These are phyloP conservation scores for Trachurus trachurus DNA, from an alignment of 2,797 vertebrate genomes.

Conservation along the genomic window DNA sequence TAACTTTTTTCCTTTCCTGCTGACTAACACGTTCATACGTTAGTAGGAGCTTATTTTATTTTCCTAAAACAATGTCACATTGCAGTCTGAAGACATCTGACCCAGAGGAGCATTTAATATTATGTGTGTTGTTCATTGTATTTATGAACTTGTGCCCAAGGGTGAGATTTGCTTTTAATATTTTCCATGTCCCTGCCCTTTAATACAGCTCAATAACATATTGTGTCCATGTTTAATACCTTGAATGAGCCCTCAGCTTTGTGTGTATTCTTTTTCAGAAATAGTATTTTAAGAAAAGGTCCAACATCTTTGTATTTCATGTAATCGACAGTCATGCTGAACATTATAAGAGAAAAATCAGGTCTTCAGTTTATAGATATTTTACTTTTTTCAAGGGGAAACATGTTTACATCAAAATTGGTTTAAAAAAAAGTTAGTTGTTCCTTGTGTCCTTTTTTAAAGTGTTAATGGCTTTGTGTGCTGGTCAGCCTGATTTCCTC, in stretches of 20 bases:
- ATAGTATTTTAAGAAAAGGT: slow-evolving; percentile 8
- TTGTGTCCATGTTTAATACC: slow-evolving; percentile 50
- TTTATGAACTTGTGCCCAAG: slow-evolving; percentile 26
- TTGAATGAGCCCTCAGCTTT: slow-evolving; percentile 39
- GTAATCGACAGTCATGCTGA: slow-evolving; percentile 50
- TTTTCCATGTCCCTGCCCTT: slow-evolving; percentile 47
- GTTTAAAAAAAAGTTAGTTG: slow-evolving; percentile 7
- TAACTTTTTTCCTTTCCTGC: slow-evolving; percentile 8
- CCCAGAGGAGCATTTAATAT: slow-evolving; percentile 24
- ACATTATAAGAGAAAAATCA: slow-evolving; percentile 24
- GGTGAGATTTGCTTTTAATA: slow-evolving; percentile 21
- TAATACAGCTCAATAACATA: slow-evolving; percentile 35
- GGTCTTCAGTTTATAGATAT: slow-evolving; percentile 31
- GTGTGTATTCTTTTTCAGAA: slow-evolving; percentile 39
- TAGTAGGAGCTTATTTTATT: slow-evolving; percentile 22
- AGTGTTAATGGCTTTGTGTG: slow-evolving; percentile 51
- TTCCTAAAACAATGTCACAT: slow-evolving; percentile 16
- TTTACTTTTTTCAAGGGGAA: slow-evolving; percentile 54
- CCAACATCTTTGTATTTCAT: slow-evolving; percentile 45
- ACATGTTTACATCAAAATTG: slow-evolving; percentile 75
- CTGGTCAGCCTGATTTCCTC: slow-evolving; percentile 43
- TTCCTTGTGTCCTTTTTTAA: slow-evolving; percentile 41
- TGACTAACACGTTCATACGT: slow-evolving; percentile 22
- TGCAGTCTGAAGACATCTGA: slow-evolving; percentile 49
- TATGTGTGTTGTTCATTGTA: slow-evolving; percentile 29